A percentile compares a stretch with the other conserved stretches of the same genome.
Evolutionary conservation across 2,797 vertebrate genomes (phyloP).

Genomic region (Sebastes minor): DNA sequence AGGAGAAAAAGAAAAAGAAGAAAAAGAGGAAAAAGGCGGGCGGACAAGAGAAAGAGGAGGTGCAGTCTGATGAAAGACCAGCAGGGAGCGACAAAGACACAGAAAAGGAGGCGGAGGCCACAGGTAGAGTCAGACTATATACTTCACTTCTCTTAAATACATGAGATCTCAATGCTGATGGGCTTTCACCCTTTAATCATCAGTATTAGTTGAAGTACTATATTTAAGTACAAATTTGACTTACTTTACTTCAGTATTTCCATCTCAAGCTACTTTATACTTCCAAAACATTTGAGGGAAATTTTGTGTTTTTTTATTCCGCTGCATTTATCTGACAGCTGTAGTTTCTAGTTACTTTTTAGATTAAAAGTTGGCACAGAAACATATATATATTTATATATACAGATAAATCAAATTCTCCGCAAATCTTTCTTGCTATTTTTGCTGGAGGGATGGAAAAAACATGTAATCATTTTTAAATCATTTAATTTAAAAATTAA

Average conservation of each 20-base stretch:
- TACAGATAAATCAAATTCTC: not conserved
- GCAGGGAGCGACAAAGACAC: slow-evolving; percentile 38
- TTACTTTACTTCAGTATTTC: not conserved
- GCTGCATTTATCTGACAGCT: too few relatives aligned
- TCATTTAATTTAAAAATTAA: not conserved
- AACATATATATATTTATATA: not conserved
- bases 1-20: slow-evolving; percentile 25
- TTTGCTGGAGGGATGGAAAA: not conserved
- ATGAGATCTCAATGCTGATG: not conserved
- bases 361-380: too few relatives aligned
- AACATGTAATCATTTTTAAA: too few relatives aligned
- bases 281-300: too few relatives aligned
- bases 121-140: slow-evolving; percentile 13
- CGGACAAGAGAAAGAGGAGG: not conserved
- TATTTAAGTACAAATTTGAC: not conserved
- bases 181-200: not conserved
- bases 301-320: too few relatives aligned
- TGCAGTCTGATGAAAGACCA: slow-evolving; percentile 42
- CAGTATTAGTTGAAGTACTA: not conserved
- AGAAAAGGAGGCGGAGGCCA: not conserved
- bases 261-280: too few relatives aligned
- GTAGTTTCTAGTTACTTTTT: too few relatives aligned
- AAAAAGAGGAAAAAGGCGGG: slow-evolving; percentile 1
- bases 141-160: not conserved
- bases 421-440: not conserved